Evolutionary conservation across 2,797 vertebrate species (phyloP), one percentile per base, ranked within the genome.

Genomic region (Pseudomugil tenellus): DNA sequence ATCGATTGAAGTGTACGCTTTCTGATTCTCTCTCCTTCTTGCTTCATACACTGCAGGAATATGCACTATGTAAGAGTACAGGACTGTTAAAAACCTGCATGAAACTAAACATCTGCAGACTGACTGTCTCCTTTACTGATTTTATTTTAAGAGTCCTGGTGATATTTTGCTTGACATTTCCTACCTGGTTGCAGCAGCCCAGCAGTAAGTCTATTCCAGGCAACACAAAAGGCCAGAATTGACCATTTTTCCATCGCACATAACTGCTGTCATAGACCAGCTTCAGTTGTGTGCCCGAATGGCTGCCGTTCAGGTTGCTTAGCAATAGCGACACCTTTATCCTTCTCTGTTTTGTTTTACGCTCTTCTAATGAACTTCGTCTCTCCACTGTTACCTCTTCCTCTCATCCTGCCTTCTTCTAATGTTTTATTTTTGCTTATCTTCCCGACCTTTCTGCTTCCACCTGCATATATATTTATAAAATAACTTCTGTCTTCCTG

Each of bases 141-240:
- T 72, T 32, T 61, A 67, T 79, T 74, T 80, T 72, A 72, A 46
- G 72, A 70, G 67, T 55, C 67, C 16, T 49, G 39, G 34, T 71
- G 72, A 81, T 77, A 74, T 81, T 83, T 80, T 83, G 49, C 21
- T n/a, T 79, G 78, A 83, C 78, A 83, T 80, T 86, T 87, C 58
- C 58, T 35, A 16, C 59, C 67, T 37, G 67, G 70, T 68, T 43
- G 71, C 58, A 52, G 29, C 10, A 68, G 34, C 48, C 66, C 55
- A 17, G 67, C 8, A 4, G 63, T 57, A 8, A 6, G 48, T 58
- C 71, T 72, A 73, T 54, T 70, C 66, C 68, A 69, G 55, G 25
- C 32, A 5, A 58, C 48, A 67, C 6, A 21, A 67, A 77, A 80
- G 59, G 67, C 63, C 62, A 52, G 31, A 62, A 46, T 59, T 3